phyloP scores from a whole-genome alignment of 2,888 invertebrate species.

The Lypha dubia region DNA sequence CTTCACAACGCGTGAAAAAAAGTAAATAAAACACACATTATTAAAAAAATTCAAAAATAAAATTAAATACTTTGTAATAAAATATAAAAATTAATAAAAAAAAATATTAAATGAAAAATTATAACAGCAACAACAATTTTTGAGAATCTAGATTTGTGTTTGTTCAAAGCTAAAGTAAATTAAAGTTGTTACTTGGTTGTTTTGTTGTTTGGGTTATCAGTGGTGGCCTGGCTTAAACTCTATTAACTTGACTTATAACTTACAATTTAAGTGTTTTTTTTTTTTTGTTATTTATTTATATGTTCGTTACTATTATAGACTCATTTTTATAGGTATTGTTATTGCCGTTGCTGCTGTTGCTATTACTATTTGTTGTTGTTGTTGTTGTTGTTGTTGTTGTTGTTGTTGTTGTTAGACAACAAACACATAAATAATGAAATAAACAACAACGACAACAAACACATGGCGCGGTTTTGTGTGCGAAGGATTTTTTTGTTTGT shows the following conservation, averaged over 20 bases:
- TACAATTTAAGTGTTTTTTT: slow-evolving; percentile 61
- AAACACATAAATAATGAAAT: slow-evolving; percentile 39
- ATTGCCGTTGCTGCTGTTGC: slow-evolving; percentile 47
- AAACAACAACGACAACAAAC: slow-evolving; percentile 54
- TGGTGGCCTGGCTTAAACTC: slow-evolving; percentile 62
- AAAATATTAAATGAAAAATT: slow-evolving; percentile 26
- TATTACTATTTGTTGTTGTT: slow-evolving; percentile 40
- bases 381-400: slow-evolving; percentile 49
- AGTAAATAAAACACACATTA: slow-evolving; percentile 25
- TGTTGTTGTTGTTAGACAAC: slow-evolving; percentile 47
- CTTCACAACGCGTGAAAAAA: slow-evolving; percentile 32
- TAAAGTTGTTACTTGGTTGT: slow-evolving; percentile 63
- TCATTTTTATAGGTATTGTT: slow-evolving; percentile 37
- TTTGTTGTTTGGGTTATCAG: slow-evolving; percentile 27
- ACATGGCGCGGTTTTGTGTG: slow-evolving; percentile 54
- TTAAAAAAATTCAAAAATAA: slow-evolving; percentile 47
- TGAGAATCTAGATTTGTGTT: slow-evolving; percentile 21
- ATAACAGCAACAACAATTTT: slow-evolving; percentile 34
- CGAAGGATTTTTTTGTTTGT: slow-evolving; percentile 56
- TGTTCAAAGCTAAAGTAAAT: slow-evolving; percentile 39
- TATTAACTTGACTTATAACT: slow-evolving; percentile 69
- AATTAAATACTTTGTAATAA: slow-evolving; percentile 23
- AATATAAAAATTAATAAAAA: slow-evolving; percentile 22
- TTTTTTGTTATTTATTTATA: not conserved
- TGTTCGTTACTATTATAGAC: slow-evolving; percentile 42